These are phyloP conservation scores for Eunapius fragilis DNA, from an alignment of 37 sponge, comb jelly and placozoan genomes.

Conservation along the genomic window DNA sequence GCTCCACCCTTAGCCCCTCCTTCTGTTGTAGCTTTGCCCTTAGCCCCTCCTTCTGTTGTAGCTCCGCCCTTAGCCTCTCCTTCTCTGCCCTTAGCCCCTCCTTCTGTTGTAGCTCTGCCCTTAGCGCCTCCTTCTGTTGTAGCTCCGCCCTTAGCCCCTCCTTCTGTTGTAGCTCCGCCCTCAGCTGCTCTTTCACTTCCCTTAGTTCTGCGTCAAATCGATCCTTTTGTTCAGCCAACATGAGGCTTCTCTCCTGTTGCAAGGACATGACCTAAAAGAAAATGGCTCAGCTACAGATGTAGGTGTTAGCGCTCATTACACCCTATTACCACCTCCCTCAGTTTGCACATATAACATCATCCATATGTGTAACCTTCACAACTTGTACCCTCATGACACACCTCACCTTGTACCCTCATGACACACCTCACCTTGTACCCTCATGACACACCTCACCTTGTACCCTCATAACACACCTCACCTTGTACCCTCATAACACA, in stretches of 20 bases:
- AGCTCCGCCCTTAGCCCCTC: not conserved
- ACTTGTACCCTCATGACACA: no score
- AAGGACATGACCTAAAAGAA: not conserved
- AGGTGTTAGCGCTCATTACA: not conserved
- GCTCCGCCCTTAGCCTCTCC: no score
- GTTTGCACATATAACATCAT: no score
- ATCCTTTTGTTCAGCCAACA: not conserved
- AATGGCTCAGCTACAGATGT: not conserved
- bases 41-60: not conserved
- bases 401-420: no score
- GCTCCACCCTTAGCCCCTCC: not conserved
- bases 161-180: not conserved
- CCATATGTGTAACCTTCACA: no score
- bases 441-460: no score
- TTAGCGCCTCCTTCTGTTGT: not conserved
- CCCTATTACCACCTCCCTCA: no score
- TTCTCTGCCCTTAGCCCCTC: no score
- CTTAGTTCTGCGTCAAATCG: not conserved
- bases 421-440: no score
- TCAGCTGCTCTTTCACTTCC: not conserved
- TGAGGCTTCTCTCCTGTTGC: not conserved
- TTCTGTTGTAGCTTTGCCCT: not conserved
- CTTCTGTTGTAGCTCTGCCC: not conserved
- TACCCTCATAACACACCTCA: no score
- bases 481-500: not conserved